Base-by-base conservation (phyloP, 2,888 invertebrate species). In the Periphyllus acericola region DNA sequence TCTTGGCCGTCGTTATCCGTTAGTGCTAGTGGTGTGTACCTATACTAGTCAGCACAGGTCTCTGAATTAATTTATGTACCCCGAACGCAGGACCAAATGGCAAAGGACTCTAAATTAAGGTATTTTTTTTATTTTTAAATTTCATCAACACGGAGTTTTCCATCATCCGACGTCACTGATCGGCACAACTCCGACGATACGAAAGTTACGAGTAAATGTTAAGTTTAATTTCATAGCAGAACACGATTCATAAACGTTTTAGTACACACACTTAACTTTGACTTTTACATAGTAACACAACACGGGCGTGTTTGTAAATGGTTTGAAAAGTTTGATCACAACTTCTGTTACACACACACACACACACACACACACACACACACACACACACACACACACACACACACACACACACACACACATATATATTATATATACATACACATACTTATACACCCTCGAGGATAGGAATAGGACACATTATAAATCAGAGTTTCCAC, bases 31-130 rank as follows among this genome's bases (percentile, higher is more conserved):
- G 66, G 75, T 40, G 36, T 29, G 6, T 72, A 75, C 36, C 34
- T 29, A 29, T 76, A 32, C 66, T 25, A 14, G 32, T 66, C 21
- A 3, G 36, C 40, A 66, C 66, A 72, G 55, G 36, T 75, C 29
- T 66, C 66, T 6, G 32, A 71, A 86, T 79, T 86, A 86, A 86
- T 86, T 86, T 86, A 86, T 86, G 85, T 71, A 86, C 85, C 85
- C 85, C 36, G 25, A 40, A 78, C 66, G n/a, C 66, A 40, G 40
- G 74, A 66, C 83, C 2, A 29, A 76, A 84, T n/a, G 66, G 84
- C 19, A 32, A 29, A 40, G 40, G 52, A 32, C 40, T 84, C 46
- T 84, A 40, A 84, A 84, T 76, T 66, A 76, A 76, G 75, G 25
- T 60, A 32, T 78, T 83, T 72, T 55, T 83, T 75, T 74, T 74